These are phyloP conservation scores for Fukomys damarensis DNA, from an alignment of 2,113 vertebrate species.

Conservation along the genomic window DNA sequence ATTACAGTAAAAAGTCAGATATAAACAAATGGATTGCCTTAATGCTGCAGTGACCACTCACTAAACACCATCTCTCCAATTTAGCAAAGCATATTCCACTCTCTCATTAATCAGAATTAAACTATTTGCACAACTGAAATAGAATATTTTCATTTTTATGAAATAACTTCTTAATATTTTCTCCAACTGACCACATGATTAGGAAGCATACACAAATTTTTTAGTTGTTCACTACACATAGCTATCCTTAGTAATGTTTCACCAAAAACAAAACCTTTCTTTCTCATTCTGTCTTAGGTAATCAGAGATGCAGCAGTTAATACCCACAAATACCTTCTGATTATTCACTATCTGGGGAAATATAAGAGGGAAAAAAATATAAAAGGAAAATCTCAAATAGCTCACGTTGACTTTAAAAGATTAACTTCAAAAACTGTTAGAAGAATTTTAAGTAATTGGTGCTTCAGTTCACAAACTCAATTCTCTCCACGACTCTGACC, in stretches of 20 bases:
- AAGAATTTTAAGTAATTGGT: background rate
- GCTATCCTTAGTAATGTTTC: background rate
- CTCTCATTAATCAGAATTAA: constrained; percentile 73
- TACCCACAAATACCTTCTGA: background rate
- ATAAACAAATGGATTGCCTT: background rate
- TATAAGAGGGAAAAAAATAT: background rate
- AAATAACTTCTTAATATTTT: constrained; percentile 15
- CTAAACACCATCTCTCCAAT: constrained; percentile 76
- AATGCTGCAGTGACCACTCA: constrained; percentile 71
- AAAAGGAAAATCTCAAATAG: constrained; percentile 54
- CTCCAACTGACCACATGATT: background rate
- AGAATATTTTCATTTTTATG: constrained; percentile 15
- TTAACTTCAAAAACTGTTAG: background rate
- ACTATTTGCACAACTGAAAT: constrained; percentile 76
- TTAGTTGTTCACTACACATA: background rate
- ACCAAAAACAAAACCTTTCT: background rate
- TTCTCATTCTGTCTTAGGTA: background rate
- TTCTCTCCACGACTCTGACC: background rate
- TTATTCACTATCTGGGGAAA: background rate
- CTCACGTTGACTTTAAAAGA: constrained; percentile 53
- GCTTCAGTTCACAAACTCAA: background rate
- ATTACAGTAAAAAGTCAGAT: background rate
- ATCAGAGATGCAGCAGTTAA: background rate
- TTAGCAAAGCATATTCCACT: constrained; percentile 73
- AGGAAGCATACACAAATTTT: constrained; percentile 56